Evolutionary conservation across 2,888 invertebrate genomes (phyloP).

Genomic region (Phorcus lineatus): DNA sequence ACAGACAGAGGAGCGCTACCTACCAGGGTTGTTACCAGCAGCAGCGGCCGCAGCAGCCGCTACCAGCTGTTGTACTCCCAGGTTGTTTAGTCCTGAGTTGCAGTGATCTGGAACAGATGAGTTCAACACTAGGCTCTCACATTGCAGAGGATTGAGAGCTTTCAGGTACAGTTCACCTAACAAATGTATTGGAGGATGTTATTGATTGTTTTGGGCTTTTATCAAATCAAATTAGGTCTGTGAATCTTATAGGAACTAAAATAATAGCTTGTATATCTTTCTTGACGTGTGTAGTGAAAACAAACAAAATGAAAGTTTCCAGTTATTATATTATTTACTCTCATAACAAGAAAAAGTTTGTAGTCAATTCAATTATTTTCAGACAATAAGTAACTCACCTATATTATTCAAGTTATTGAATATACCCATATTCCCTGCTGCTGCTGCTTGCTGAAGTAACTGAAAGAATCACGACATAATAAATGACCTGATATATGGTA

Average conservation of each 20-base stretch:
- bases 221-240: no score
- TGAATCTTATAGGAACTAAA: no score
- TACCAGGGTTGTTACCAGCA: slow-evolving; percentile 70
- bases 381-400: slow-evolving; percentile 51
- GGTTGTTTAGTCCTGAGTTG: slow-evolving; percentile 71
- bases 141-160: neutral
- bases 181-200: neutral
- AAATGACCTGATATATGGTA: no score
- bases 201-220: no score
- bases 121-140: neutral
- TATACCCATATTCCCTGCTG: slow-evolving; percentile 68
- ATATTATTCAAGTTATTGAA: slow-evolving; percentile 62
- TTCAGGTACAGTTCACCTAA: neutral
- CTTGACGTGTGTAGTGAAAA: no score
- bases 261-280: neutral
- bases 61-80: slow-evolving; percentile 76
- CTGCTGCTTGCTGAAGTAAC: slow-evolving; percentile 73
- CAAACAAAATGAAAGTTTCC: no score
- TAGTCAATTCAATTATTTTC: neutral
- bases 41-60: slow-evolving; percentile 67
- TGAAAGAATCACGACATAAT: slow-evolving; percentile 44
- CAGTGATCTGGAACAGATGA: slow-evolving; percentile 8
- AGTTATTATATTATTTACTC: neutral
- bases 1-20: slow-evolving; percentile 18
- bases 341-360: neutral